Conservation (phyloP, 2,113 vertebrate genomes). For the Hyaena hyaena region DNA sequence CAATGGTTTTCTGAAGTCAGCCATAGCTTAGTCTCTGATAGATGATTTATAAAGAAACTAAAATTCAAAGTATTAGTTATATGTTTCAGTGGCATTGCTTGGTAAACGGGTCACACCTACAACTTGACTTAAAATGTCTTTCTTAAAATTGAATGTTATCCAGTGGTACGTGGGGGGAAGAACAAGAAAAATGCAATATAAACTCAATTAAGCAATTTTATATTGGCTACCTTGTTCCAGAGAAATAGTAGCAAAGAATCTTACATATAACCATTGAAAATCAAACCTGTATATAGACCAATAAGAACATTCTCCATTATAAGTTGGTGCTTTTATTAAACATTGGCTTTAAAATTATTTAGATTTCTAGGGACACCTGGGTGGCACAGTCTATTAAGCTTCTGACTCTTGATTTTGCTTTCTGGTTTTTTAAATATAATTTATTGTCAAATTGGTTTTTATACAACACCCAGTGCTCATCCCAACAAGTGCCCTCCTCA, state of each 20-base stretch:
- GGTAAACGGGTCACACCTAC: not conserved
- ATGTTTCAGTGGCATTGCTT: conserved; percentile 42
- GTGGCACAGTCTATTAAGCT: no score
- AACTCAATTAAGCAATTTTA: not conserved
- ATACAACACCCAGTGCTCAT: no score
- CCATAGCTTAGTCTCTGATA: not conserved
- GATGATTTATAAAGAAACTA: not conserved
- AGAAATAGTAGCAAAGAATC: not conserved
- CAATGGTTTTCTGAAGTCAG: not conserved
- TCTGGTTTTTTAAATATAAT: no score
- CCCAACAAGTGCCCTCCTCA: no score
- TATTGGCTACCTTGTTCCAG: not conserved
- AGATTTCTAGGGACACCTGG: not conserved
- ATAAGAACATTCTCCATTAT: not conserved
- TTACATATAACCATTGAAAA: not conserved
- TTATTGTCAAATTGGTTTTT: no score
- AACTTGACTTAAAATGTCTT: not conserved
- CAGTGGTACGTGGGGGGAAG: not conserved
- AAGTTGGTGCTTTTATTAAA: conserved; percentile 17
- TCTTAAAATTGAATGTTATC: conserved; percentile 6
- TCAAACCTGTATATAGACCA: not conserved
- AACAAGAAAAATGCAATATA: conserved; percentile 2
- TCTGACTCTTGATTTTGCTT: no score
- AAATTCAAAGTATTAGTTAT: not conserved
- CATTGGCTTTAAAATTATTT: conserved; percentile 14